Conservation (phyloP, 2,888 invertebrate genomes). For the Synanthedon myopaeformis region DNA sequence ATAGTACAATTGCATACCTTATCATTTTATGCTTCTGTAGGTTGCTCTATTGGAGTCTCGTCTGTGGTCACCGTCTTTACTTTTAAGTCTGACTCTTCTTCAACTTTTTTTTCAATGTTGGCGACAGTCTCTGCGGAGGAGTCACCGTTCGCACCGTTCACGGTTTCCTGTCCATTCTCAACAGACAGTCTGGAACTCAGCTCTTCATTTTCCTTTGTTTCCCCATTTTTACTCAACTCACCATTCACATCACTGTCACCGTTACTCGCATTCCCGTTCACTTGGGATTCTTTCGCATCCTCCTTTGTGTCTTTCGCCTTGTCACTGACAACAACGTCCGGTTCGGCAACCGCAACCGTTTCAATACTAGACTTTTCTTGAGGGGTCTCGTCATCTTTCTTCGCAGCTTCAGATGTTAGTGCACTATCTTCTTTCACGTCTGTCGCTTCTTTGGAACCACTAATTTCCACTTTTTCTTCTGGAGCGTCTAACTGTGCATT, state of each 20-base stretch:
- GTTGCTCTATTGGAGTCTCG: slow-evolving; percentile 57
- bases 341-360: slow-evolving; percentile 7
- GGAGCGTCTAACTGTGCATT: slow-evolving; percentile 4
- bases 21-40: slow-evolving; percentile 60
- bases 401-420: background rate
- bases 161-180: slow-evolving; percentile 37
- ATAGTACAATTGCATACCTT: background rate
- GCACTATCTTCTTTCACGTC: slow-evolving; percentile 1
- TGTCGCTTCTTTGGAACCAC: slow-evolving; percentile 5
- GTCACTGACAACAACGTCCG: slow-evolving; percentile 2
- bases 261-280: slow-evolving; percentile 50
- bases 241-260: slow-evolving; percentile 38
- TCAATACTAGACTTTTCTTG: slow-evolving; percentile 8
- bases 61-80: slow-evolving; percentile 68
- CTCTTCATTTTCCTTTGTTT: slow-evolving; percentile 38
- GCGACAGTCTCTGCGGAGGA: slow-evolving; percentile 32
- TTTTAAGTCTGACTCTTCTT: slow-evolving; percentile 61
- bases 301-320: slow-evolving; percentile 4
- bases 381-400: slow-evolving; percentile 5
- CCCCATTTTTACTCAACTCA: slow-evolving; percentile 41
- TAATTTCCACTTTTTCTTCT: slow-evolving; percentile 8
- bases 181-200: slow-evolving; percentile 44
- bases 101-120: slow-evolving; percentile 42
- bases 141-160: slow-evolving; percentile 36
- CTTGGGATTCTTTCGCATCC: slow-evolving; percentile 15